Conservation (phyloP, 2,113 vertebrate genomes). For the Atlantisia rogersi region DNA sequence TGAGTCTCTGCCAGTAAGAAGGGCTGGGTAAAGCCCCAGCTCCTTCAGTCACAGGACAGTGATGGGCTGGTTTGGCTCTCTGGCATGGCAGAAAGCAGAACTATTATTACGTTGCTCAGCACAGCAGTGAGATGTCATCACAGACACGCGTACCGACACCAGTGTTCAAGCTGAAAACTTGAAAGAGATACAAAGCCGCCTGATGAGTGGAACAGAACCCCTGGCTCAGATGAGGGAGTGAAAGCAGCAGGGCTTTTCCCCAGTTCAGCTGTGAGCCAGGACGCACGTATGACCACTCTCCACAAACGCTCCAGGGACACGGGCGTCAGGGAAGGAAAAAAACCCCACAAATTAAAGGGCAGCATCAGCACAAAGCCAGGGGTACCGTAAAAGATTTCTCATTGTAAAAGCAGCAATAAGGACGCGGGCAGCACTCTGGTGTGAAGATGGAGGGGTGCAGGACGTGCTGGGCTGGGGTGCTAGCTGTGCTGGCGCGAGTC, state of each 20-base stretch:
- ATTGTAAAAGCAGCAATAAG: neutral
- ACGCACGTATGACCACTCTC: fast-evolving
- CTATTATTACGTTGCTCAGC: fast-evolving
- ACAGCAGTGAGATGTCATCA: neutral
- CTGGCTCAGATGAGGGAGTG: neutral
- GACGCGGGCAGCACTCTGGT: neutral
- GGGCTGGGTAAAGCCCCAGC: neutral
- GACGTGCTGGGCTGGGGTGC: neutral
- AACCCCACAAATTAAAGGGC: neutral
- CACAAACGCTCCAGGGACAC: neutral
- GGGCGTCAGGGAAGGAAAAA: neutral
- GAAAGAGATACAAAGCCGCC: neutral
- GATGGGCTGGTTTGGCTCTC: neutral
- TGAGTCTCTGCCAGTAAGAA: fast-evolving
- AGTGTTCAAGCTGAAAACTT: neutral
- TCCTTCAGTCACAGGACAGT: fast-evolving
- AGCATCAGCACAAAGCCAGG: neutral
- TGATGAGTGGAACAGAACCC: neutral
- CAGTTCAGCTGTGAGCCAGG: neutral
- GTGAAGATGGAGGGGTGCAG: fast-evolving
- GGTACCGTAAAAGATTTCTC: neutral
- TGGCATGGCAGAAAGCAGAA: neutral
- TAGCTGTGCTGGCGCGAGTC: neutral
- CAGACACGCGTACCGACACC: fast-evolving
- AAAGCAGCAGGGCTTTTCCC: neutral